A percentile compares a stretch with the other conserved stretches of the same genome.
Conservation (phyloP, 2,113 vertebrate genomes). For the Neodontobutis hainanensis region DNA sequence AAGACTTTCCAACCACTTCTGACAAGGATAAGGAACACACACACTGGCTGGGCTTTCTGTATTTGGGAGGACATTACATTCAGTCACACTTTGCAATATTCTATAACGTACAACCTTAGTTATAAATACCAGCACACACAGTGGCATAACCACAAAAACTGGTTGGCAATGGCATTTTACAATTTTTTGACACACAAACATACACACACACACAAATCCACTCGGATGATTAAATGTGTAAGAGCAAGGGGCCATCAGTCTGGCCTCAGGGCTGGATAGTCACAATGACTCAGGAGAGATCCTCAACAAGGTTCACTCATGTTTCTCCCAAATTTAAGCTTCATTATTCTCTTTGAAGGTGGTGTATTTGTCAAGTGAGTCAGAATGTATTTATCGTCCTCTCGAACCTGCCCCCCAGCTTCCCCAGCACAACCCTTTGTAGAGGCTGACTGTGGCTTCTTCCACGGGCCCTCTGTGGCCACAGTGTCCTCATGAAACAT, state of each 20-base stretch:
- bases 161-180: neutral
- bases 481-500: constrained; percentile 27
- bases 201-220: neutral
- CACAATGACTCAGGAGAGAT: constrained; percentile 22
- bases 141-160: neutral
- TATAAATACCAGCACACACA: neutral
- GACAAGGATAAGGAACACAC: neutral
- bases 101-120: neutral
- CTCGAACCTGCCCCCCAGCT: constrained; percentile 8
- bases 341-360: constrained; percentile 36
- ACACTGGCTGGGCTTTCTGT: neutral
- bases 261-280: constrained; percentile 11
- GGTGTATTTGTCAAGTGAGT: constrained; percentile 28
- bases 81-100: neutral
- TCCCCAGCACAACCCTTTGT: constrained; percentile 25
- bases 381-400: constrained; percentile 27
- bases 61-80: neutral
- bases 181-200: constrained; percentile 2
- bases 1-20: neutral
- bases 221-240: constrained; percentile 19
- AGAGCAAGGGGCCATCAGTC: constrained; percentile 7
- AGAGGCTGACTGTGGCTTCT: constrained; percentile 40
- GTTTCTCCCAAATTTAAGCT: constrained; percentile 34
- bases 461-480: constrained; percentile 2
- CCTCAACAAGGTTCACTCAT: constrained; percentile 1